These are phyloP conservation scores for Electrona antarctica DNA, from an alignment of 2,113 vertebrate genomes.

Conservation along the genomic window DNA sequence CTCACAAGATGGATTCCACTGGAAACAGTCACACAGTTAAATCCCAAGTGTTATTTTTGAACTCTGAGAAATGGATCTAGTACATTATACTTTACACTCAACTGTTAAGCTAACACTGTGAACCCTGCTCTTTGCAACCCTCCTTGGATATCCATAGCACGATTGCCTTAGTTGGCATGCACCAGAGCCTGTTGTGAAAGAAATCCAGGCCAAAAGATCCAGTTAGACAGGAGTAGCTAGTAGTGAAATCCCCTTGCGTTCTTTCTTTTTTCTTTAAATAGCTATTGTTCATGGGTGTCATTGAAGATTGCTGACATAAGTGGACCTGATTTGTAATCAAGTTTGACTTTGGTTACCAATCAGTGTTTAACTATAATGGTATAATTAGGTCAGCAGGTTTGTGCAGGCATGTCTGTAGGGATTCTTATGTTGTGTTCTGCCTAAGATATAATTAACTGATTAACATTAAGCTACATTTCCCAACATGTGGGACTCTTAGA, in stretches of 20 bases:
- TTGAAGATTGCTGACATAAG: slow-evolving; percentile 46
- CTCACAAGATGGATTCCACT: slow-evolving; percentile 61
- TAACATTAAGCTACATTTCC: slow-evolving; percentile 8
- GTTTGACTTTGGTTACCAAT: slow-evolving; percentile 32
- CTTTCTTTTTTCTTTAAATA: slow-evolving; percentile 33
- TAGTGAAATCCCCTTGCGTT: slow-evolving; percentile 28
- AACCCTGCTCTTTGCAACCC: slow-evolving; percentile 44
- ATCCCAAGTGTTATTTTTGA: no score
- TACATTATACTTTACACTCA: no score
- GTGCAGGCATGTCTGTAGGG: slow-evolving; percentile 5
- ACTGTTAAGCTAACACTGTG: no score
- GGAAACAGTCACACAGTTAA: slow-evolving; percentile 39
- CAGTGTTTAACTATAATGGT: slow-evolving; percentile 47
- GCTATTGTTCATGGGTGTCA: slow-evolving; percentile 57
- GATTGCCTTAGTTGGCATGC: slow-evolving; percentile 50
- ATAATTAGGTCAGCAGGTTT: slow-evolving; percentile 35
- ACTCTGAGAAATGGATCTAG: no score
- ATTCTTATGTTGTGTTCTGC: slow-evolving; percentile 23
- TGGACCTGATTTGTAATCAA: slow-evolving; percentile 61
- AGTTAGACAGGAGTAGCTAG: slow-evolving; percentile 59
- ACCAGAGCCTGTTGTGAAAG: slow-evolving; percentile 35
- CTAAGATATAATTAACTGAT: slow-evolving; percentile 26
- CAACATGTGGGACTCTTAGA: slow-evolving; percentile 1
- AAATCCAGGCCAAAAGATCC: slow-evolving; percentile 66
- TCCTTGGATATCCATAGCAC: slow-evolving; percentile 62